These are phyloP conservation scores for Lucifuga dentata DNA, from an alignment of 2,113 vertebrate species.

Conservation along the genomic window DNA sequence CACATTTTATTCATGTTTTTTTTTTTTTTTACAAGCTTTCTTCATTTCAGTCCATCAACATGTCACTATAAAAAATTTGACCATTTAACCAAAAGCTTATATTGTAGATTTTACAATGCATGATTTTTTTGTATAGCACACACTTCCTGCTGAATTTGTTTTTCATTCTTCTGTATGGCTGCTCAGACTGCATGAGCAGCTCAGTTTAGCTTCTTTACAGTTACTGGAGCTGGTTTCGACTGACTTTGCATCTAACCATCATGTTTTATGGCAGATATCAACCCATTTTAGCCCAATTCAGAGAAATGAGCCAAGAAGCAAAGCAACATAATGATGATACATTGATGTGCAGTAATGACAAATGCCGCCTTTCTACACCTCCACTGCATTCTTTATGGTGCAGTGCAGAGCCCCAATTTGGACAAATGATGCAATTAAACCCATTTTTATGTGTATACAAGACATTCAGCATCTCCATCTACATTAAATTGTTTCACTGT, in stretches of 20 bases:
- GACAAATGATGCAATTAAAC: background rate
- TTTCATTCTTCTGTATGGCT: conserved; percentile 6
- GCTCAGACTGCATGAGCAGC: conserved; percentile 25
- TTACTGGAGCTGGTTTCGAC: conserved; percentile 49
- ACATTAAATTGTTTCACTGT: background rate
- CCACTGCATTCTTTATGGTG: background rate
- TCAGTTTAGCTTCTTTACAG: conserved; percentile 61
- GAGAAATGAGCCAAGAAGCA: conserved; percentile 43
- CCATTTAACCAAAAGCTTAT: conserved; percentile 14
- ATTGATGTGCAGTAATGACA: conserved; percentile 49
- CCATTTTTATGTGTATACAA: too few species aligned
- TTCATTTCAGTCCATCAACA: background rate
- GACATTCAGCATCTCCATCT: too few species aligned
- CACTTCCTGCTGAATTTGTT: conserved; percentile 28
- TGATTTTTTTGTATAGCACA: conserved; percentile 22
- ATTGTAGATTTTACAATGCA: conserved; percentile 13
- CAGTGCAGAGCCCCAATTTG: background rate
- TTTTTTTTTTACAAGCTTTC: too few species aligned
- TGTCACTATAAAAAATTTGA: background rate
- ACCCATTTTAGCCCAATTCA: conserved; percentile 36
- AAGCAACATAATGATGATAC: conserved; percentile 50
- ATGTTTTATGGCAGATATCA: conserved; percentile 49
- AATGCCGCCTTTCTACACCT: conserved; percentile 27
- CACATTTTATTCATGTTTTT: too few species aligned
- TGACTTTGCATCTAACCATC: conserved; percentile 45